These are phyloP conservation scores for Stratiomys singularior DNA, from an alignment of 2,888 invertebrate species.

Conservation along the genomic window DNA sequence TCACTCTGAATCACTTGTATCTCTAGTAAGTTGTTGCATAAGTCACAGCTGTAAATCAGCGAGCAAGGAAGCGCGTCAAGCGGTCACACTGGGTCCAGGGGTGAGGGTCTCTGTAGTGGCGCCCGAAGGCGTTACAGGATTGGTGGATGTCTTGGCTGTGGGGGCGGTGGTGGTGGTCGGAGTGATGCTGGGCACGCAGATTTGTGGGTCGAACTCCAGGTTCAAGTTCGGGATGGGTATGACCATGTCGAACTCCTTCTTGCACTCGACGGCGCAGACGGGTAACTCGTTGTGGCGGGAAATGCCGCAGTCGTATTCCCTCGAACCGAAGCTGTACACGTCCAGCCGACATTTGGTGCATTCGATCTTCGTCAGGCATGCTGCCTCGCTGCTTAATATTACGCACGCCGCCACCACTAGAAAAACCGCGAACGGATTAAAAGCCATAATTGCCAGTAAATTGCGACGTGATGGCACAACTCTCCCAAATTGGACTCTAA, in stretches of 20 bases:
- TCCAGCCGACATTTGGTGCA: constrained; percentile 40
- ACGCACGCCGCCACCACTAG: neutral
- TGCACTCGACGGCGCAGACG: constrained; percentile 36
- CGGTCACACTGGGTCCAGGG: neutral
- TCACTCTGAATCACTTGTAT: constrained; percentile 22
- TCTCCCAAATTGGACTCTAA: constrained; percentile 11
- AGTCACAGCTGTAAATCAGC: neutral
- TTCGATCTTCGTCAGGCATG: constrained; percentile 16
- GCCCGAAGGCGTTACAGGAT: neutral
- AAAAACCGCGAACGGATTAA: constrained; percentile 20
- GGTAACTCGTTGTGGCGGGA: constrained; percentile 29
- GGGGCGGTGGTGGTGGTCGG: neutral
- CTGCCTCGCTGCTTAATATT: neutral
- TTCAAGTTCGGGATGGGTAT: constrained; percentile 37
- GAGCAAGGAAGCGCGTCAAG: constrained; percentile 22
- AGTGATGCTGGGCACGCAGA: constrained; percentile 19
- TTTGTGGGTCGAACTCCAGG: constrained; percentile 31
- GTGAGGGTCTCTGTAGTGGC: constrained; percentile 1
- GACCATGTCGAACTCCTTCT: constrained; percentile 20
- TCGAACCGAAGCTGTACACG: constrained; percentile 32
- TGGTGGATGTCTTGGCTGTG: neutral
- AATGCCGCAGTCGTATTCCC: constrained; percentile 43
- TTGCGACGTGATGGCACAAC: neutral
- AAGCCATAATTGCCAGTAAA: constrained; percentile 16
- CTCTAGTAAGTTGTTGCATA: constrained; percentile 14